Evolutionary conservation across 1,140 invertebrate species (phyloP).

Genomic region (Drosophila bocki): DNA sequence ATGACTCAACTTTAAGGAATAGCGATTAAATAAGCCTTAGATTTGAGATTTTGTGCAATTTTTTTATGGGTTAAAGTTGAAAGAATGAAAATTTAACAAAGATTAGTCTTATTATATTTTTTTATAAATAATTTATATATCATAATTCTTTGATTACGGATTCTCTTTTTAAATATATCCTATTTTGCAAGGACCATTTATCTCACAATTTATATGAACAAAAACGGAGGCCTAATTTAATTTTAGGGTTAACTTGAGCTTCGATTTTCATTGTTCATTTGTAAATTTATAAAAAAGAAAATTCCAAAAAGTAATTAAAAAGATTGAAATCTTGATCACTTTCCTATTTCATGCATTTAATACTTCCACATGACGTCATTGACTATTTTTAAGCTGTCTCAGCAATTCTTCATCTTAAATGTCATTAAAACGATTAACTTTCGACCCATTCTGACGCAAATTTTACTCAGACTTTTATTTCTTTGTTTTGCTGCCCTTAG

Average conservation of each 20-base stretch:
- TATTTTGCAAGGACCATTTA: background rate
- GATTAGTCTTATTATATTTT: background rate
- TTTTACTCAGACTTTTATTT: conserved; percentile 4
- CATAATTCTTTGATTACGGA: background rate
- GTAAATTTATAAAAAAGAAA: background rate
- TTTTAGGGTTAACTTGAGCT: too few species aligned
- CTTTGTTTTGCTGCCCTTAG: conserved; percentile 26
- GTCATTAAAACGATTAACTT: conserved; percentile 9
- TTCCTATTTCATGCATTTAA: background rate
- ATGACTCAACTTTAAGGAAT: background rate
- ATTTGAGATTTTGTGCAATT: background rate
- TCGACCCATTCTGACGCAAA: conserved; percentile 18
- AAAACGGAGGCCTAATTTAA: background rate
- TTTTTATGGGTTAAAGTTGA: background rate
- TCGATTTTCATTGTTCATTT: background rate
- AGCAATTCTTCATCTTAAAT: conserved; percentile 11
- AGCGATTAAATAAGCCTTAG: conserved; percentile 5
- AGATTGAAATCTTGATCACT: background rate
- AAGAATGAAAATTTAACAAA: background rate
- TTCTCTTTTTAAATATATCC: background rate
- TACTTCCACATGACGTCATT: conserved; percentile 2
- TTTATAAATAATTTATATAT: background rate
- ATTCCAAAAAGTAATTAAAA: background rate
- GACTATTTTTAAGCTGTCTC: conserved; percentile 3
- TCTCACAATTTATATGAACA: background rate